Conservation (phyloP, 1,140 invertebrate species). For the Atopsyche davidsoni region DNA sequence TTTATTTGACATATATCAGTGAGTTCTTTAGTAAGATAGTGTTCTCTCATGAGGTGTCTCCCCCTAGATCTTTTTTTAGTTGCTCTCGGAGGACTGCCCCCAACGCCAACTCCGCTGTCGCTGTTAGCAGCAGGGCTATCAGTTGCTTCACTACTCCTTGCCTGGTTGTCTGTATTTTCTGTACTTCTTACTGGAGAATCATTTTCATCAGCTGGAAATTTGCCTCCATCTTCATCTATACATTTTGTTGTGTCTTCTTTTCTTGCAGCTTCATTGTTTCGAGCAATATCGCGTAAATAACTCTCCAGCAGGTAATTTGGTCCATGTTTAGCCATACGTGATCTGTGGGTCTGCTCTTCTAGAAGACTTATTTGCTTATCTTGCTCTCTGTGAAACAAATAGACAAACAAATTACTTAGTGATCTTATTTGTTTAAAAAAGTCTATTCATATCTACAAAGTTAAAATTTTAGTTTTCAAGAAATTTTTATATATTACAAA, state of each 20-base stretch:
- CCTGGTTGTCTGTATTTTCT: constrained; percentile 46
- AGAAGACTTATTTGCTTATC: constrained; percentile 70
- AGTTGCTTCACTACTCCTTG: constrained; percentile 43
- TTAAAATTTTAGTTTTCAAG: too few relatives aligned
- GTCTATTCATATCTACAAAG: too few relatives aligned
- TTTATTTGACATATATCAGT: constrained; percentile 48
- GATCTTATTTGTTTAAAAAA: too few relatives aligned
- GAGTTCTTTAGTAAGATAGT: constrained; percentile 48
- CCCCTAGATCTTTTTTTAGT: constrained; percentile 48
- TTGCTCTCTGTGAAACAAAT: constrained; percentile 61
- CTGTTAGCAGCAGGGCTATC: constrained; percentile 50
- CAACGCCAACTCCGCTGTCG: constrained; percentile 52
- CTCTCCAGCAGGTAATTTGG: constrained; percentile 76
- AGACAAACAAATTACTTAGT: too few relatives aligned
- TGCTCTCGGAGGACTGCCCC: constrained; percentile 44
- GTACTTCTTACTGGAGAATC: constrained; percentile 27
- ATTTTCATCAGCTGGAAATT: too few relatives aligned
- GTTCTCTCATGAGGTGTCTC: constrained; percentile 45
- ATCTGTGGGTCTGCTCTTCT: constrained; percentile 68
- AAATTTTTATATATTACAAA: too few relatives aligned
- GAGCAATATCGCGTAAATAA: constrained; percentile 53
- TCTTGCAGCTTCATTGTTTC: constrained; percentile 32
- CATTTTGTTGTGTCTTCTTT: constrained; percentile 34
- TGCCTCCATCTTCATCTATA: constrained; percentile 9
- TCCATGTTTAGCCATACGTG: constrained; percentile 65